These are phyloP conservation scores for Phrynosoma blainvillii DNA, from an alignment of 2,113 vertebrate genomes.

Conservation along the genomic window DNA sequence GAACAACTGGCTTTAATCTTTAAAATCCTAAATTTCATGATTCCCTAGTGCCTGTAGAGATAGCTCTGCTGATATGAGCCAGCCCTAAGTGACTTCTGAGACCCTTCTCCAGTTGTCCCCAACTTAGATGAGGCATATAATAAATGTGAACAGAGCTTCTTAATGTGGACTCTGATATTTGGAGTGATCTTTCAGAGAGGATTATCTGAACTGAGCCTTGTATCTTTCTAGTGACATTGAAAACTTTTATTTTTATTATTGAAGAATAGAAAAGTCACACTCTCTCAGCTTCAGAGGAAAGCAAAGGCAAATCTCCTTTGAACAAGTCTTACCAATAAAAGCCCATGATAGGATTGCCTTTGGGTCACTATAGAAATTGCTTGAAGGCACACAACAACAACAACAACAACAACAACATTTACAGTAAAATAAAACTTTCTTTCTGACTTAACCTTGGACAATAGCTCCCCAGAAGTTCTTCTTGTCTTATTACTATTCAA, in stretches of 20 bases:
- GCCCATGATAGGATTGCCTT: too few species aligned
- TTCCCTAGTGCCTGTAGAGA: neutral
- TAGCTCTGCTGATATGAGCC: neutral
- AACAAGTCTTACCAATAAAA: too few species aligned
- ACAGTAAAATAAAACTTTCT: neutral
- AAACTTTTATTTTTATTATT: too few species aligned
- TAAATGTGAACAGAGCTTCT: neutral
- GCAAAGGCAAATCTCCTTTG: too few species aligned
- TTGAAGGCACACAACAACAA: neutral
- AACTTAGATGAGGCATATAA: neutral
- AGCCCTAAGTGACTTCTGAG: neutral
- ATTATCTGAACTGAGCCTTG: neutral
- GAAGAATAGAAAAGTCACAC: neutral
- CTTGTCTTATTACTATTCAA: too few species aligned
- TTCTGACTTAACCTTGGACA: neutral
- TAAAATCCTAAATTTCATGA: neutral
- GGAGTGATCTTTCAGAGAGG: neutral
- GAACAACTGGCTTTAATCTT: neutral
- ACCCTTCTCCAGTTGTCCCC: neutral
- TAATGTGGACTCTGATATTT: neutral
- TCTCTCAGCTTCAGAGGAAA: too few species aligned
- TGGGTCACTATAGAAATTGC: too few species aligned
- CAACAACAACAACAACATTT: neutral
- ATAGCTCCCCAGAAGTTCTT: neutral
- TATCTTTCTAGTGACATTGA: too few species aligned